Evolutionary conservation across 2,113 vertebrate genomes (phyloP), one percentile per base, ranked within the genome.

Genomic region (Caretta caretta): DNA sequence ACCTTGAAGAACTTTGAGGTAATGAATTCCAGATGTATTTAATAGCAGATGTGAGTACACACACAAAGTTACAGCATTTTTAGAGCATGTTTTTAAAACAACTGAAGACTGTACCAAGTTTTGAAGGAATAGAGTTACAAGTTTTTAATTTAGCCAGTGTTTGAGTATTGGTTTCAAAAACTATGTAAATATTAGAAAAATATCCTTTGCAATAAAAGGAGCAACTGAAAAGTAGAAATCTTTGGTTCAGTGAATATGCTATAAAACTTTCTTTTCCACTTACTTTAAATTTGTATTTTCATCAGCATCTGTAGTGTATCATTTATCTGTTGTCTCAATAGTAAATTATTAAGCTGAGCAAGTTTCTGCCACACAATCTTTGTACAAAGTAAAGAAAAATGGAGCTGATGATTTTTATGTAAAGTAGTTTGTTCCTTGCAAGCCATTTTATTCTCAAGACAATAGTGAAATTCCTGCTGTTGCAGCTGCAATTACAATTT

Each of bases 1-100:
- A 99, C 99, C 1, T 97, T 99, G 85, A 99, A 99, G 96, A 99
- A 99, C 96, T 99, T 99, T 97, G 99, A 99, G 99, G 99, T 99
- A 98, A 92, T 89, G 4, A 31, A 42, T 56, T 92, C 82, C 48
- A 75, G 19, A n/a, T 62, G 72, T 82, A 80, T 78, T 10, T 50
- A 76, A 50, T 83, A 5, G 19, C 0, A 69, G 0, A 75, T 80
- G 12, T 92, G n/a, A 78, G 79, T 46, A 59, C 20, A 76, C 1
- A 5, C 8, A 84, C 17, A 2, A n/a, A 31, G 5, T 86, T 51
- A 22, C 38, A 83, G 17, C 24, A 29, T 65, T 46, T 48, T 82
- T 6, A 56, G 42, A 6, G 42, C 5, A 1, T 20, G 48, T 1
- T 56, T 22, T 85, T 87, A 72, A 91, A 91, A 80, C 19, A 31